phyloP scores from a whole-genome alignment of 2,888 invertebrate genomes.

The Stenurella melanura region DNA sequence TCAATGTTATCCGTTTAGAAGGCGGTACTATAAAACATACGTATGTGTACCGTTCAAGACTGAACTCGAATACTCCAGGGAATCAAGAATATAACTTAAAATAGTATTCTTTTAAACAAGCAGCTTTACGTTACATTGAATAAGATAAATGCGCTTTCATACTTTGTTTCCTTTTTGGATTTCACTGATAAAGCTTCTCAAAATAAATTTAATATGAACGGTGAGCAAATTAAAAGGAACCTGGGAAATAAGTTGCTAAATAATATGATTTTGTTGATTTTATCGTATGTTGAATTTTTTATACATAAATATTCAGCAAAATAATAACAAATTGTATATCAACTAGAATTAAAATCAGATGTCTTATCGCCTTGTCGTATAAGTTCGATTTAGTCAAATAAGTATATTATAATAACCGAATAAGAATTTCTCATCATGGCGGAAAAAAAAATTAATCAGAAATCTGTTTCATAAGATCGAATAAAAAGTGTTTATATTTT shows the following conservation, averaged over 20 bases:
- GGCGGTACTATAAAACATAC: neutral
- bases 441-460: no score
- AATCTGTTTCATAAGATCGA: no score
- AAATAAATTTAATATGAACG: neutral
- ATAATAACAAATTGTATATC: no score
- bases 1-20: neutral
- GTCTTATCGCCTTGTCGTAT: no score
- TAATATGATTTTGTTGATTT: no score
- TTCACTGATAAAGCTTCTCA: neutral
- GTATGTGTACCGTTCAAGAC: neutral
- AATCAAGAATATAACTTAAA: neutral
- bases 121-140: constrained; percentile 3
- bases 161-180: neutral
- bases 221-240: neutral
- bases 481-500: no score
- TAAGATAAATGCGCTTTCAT: constrained; percentile 3
- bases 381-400: no score
- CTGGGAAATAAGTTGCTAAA: neutral
- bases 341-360: no score
- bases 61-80: neutral
- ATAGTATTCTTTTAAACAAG: neutral
- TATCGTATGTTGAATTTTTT: no score
- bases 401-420: no score
- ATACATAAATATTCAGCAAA: no score
- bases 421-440: no score